Percentiles rank a stretch among this genome's conserved stretches.
These are phyloP conservation scores for Fulmarus glacialis DNA, from an alignment of 2,113 vertebrate species.

Conservation along the genomic window DNA sequence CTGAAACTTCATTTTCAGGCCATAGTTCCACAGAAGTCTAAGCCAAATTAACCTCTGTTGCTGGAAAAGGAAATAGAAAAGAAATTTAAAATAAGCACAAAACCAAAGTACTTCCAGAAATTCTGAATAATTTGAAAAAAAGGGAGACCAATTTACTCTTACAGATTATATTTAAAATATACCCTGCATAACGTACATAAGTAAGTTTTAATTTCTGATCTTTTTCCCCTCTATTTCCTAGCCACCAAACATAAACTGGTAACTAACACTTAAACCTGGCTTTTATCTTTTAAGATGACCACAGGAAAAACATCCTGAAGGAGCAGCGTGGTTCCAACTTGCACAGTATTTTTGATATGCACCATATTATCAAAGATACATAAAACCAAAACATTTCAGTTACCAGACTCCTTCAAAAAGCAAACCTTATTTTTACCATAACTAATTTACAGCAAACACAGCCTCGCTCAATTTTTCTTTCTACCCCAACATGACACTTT, in stretches of 20 bases:
- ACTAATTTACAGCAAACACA: background rate
- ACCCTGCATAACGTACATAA: background rate
- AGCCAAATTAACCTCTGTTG: background rate
- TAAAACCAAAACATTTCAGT: background rate
- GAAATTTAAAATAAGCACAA: background rate
- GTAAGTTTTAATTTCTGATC: background rate
- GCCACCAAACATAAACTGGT: background rate
- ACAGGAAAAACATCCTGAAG: background rate
- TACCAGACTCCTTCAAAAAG: background rate
- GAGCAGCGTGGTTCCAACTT: background rate
- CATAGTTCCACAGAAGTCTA: background rate
- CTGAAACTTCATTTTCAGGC: background rate
- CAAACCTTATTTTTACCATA: background rate
- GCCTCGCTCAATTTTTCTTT: background rate
- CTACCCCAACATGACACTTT: background rate
- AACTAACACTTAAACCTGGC: background rate
- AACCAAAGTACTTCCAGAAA: background rate
- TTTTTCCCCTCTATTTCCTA: background rate
- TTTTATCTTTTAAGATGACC: background rate
- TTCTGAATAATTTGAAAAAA: background rate
- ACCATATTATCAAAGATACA: background rate
- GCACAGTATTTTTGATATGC: background rate
- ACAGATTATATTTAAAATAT: background rate
- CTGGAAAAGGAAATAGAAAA: background rate
- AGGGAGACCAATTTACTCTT: background rate